Evolutionary conservation across 2,113 vertebrate genomes (phyloP).

Genomic region (Apaloderma vittatum): DNA sequence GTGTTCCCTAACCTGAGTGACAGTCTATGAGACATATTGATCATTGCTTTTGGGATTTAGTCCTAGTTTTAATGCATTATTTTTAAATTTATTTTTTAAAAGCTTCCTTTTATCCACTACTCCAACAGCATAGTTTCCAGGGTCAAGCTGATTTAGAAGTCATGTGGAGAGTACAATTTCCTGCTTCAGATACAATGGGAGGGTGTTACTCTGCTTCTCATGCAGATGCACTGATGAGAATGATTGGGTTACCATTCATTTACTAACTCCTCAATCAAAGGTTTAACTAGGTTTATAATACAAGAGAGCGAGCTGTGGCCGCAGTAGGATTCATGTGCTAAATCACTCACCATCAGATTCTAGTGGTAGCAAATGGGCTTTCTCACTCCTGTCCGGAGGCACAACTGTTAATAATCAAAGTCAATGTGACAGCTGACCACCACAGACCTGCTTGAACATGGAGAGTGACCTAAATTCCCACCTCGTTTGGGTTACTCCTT

Average conservation of each 20-base stretch:
- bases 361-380: neutral
- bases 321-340: neutral
- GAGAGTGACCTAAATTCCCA: neutral
- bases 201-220: neutral
- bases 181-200: neutral
- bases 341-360: neutral
- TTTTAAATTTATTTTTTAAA: neutral
- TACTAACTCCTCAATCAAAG: neutral
- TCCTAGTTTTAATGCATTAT: neutral
- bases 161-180: neutral
- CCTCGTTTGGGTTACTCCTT: neutral
- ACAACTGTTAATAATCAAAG: neutral
- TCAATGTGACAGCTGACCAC: accelerated
- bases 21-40: neutral
- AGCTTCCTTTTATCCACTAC: neutral
- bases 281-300: neutral
- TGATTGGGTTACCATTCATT: neutral
- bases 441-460: neutral
- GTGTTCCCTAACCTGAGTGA: neutral
- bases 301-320: neutral
- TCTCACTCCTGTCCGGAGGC: neutral
- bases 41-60: neutral
- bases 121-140: neutral
- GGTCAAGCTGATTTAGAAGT: neutral
- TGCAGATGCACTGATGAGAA: neutral